phyloP scores from a whole-genome alignment of 2,888 invertebrate species.

The Scaeva pyrastri region DNA sequence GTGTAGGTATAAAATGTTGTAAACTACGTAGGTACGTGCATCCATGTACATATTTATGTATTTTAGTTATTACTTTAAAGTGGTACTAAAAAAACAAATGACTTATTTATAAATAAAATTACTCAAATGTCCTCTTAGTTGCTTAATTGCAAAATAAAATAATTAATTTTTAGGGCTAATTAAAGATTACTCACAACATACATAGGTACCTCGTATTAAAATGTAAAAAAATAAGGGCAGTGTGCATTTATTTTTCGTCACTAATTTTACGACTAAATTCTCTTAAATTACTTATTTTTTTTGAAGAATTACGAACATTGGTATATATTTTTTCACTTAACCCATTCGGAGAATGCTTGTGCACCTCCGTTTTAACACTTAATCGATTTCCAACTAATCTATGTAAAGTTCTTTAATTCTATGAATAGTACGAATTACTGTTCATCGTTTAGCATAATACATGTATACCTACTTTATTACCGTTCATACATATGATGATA shows the following conservation, averaged over 20 bases:
- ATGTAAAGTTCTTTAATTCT: conserved; percentile 14
- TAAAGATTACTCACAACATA: neutral
- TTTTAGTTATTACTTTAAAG: too few relatives aligned
- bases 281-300: neutral
- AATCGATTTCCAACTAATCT: neutral
- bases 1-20: too few relatives aligned
- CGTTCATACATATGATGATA: neutral
- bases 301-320: too few relatives aligned
- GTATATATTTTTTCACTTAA: neutral
- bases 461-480: too few relatives aligned
- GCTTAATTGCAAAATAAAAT: too few relatives aligned
- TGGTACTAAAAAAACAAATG: too few relatives aligned
- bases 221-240: neutral
- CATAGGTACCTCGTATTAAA: neutral
- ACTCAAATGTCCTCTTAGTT: too few relatives aligned
- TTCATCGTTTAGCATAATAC: neutral
- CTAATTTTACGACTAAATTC: neutral
- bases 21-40: too few relatives aligned
- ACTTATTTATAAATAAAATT: too few relatives aligned
- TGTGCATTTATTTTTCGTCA: neutral
- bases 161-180: neutral
- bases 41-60: too few relatives aligned
- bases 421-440: conserved; percentile 4
- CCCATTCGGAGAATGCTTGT: neutral
- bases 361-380: neutral